Evolutionary conservation across 2,113 vertebrate genomes (phyloP).

Genomic region (Rhinoderma darwinii): DNA sequence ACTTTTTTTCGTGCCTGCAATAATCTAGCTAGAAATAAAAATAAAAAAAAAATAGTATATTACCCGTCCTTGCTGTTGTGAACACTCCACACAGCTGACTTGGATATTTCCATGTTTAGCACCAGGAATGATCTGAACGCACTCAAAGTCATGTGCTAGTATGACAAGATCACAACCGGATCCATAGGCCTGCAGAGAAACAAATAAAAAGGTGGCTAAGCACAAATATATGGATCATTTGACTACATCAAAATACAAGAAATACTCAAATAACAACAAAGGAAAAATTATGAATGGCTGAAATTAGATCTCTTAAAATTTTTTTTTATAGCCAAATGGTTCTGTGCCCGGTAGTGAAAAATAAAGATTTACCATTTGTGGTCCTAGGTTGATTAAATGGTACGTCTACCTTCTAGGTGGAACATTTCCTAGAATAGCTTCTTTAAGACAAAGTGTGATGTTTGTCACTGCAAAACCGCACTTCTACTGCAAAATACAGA

Average conservation of each 20-base stretch:
- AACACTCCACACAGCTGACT: slow-evolving; percentile 98
- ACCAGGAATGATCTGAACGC: slow-evolving; percentile 98
- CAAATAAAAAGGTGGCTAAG: neutral
- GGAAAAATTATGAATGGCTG: neutral
- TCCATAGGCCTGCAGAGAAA: slow-evolving; percentile 87
- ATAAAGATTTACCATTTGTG: too few species aligned
- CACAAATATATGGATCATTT: neutral
- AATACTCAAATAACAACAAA: neutral
- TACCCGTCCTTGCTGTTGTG: slow-evolving; percentile 94
- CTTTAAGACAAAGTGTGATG: too few species aligned
- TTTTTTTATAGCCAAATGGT: neutral
- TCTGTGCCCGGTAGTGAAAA: too few species aligned
- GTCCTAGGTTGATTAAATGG: too few species aligned
- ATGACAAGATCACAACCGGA: slow-evolving; percentile 98
- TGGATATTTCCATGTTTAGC: slow-evolving; percentile 99
- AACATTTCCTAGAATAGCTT: too few species aligned
- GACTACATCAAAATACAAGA: neutral
- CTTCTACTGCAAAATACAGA: too few species aligned
- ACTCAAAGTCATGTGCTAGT: slow-evolving; percentile 95
- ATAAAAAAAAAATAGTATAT: slow-evolving; percentile 67
- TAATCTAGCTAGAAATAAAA: neutral
- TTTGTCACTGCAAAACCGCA: too few species aligned
- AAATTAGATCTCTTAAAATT: neutral
- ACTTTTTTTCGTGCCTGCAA: too few species aligned
- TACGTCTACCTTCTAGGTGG: too few species aligned